These are phyloP conservation scores for Drosophila lacertosa DNA, from an alignment of 1,140 invertebrate genomes.

Conservation along the genomic window DNA sequence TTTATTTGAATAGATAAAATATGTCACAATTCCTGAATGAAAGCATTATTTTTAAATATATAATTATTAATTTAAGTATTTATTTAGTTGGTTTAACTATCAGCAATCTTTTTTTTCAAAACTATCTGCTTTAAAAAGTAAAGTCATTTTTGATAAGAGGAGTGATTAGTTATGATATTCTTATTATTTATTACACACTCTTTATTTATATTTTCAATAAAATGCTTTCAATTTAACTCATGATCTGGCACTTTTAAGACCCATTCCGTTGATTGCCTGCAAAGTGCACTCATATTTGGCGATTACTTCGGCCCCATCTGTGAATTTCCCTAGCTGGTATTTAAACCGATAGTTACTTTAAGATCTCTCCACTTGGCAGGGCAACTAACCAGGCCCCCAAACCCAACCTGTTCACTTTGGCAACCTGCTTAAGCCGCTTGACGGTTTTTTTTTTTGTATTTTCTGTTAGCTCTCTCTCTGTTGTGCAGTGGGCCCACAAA, in stretches of 20 bases:
- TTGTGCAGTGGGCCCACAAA: constrained; percentile 72
- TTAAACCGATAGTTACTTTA: constrained; percentile 46
- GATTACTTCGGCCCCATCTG: neutral
- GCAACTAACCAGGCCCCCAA: constrained; percentile 19
- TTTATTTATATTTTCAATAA: too few relatives aligned
- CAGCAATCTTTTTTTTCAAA: too few relatives aligned
- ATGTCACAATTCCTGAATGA: too few relatives aligned
- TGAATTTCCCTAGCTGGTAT: constrained; percentile 3
- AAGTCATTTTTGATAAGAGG: too few relatives aligned
- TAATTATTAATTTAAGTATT: too few relatives aligned
- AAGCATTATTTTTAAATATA: too few relatives aligned
- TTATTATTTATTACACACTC: too few relatives aligned
- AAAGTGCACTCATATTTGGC: neutral
- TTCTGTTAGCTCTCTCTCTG: neutral
- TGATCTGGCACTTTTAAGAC: neutral
- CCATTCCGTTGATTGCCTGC: neutral
- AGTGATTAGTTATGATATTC: too few relatives aligned
- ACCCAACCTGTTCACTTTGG: constrained; percentile 9
- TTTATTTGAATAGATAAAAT: too few relatives aligned
- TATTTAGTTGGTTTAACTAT: too few relatives aligned
- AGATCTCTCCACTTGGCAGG: constrained; percentile 34
- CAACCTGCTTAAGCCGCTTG: constrained; percentile 35
- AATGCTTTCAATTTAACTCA: neutral
- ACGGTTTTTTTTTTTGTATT: constrained; percentile 42
- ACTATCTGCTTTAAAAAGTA: too few relatives aligned